phyloP scores from a whole-genome alignment of 2,888 invertebrate species.

The Arenicola marina region DNA sequence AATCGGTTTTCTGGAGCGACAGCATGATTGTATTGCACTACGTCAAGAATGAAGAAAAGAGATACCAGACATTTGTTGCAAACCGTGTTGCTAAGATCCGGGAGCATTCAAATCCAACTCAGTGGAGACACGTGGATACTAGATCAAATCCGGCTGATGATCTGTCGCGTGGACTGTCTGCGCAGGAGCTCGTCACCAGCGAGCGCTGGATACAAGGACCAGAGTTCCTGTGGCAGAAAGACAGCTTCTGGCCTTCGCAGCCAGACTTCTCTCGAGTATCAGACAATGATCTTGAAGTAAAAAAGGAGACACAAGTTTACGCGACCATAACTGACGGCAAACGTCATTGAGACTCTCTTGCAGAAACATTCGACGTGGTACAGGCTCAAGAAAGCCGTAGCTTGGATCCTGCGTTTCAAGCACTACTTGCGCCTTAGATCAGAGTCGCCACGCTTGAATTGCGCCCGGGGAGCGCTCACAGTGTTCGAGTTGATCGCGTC shows the following conservation, averaged over 20 bases:
- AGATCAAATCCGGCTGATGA: conserved; percentile 35
- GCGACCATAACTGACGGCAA: background rate
- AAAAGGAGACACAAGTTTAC: background rate
- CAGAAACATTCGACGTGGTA: background rate
- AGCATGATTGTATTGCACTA: conserved; percentile 33
- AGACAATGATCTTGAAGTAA: background rate
- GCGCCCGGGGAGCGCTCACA: background rate
- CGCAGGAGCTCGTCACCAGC: background rate
- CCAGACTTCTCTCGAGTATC: background rate
- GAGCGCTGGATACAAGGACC: conserved; percentile 5
- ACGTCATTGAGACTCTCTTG: background rate
- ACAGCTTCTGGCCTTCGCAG: background rate
- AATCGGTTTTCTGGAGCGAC: conserved; percentile 30
- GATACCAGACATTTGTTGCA: conserved; percentile 37
- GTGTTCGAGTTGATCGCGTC: background rate
- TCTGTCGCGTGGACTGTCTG: background rate
- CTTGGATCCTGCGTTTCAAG: conserved; percentile 6
- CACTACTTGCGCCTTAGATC: background rate
- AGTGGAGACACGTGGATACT: conserved; percentile 34
- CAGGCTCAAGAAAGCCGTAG: conserved; percentile 4
- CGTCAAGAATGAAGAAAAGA: conserved; percentile 30
- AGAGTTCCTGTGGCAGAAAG: background rate
- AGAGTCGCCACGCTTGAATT: background rate
- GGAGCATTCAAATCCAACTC: conserved; percentile 22
- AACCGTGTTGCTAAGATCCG: conserved; percentile 36